Base-by-base conservation (phyloP, 2,113 vertebrate genomes). In the Nestor notabilis region DNA sequence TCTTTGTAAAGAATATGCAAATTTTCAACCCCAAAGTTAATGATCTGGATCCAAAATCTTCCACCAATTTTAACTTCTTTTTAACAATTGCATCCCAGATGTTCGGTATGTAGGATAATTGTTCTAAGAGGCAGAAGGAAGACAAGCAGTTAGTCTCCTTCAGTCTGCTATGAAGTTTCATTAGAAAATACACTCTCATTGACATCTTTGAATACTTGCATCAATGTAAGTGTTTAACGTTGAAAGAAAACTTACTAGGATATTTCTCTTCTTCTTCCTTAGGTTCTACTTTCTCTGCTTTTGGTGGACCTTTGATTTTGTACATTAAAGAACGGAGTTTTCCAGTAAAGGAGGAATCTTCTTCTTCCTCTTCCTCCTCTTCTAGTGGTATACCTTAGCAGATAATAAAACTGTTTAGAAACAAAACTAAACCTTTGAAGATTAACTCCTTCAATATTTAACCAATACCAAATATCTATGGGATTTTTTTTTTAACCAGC, bases 331-430 rank as follows among this genome's bases (percentile, higher is more conserved):
- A 98, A 74, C 99, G 91, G 37, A 99, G 98, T 66, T 99, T 99
- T 41, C 99, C 99, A 96, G 98, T 98, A 97, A 99, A 99, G 35
- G 99, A 99, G 7, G 97, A 98, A 76, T 99, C 98, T 63, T 99
- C 98, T 21, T 99, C 98, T 47, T 99, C 98, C 27, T 99, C 98
- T 16, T 98, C 97, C 12, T 99, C 98, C 80, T 99, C 99, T 95
- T 99, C 99, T 95, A 99, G 97, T 31, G 99, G 99, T 97, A 99
- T 99, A 88, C 99, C 99, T 97, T 99, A 95, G 39, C 17, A 91
- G 65, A 79, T n/a, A 97, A 95, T 25, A 90, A 72, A 96, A 93
- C 33, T 89, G 17, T 31, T 91, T 86, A 92, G 78, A 93, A 84
- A 91, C 2, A 76, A 87, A 80, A 41, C 5, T 25, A 68, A 60